Evolutionary conservation across 1,140 invertebrate genomes (phyloP), one percentile per base, ranked within the genome.

Genomic region (Agrypnia vestita): DNA sequence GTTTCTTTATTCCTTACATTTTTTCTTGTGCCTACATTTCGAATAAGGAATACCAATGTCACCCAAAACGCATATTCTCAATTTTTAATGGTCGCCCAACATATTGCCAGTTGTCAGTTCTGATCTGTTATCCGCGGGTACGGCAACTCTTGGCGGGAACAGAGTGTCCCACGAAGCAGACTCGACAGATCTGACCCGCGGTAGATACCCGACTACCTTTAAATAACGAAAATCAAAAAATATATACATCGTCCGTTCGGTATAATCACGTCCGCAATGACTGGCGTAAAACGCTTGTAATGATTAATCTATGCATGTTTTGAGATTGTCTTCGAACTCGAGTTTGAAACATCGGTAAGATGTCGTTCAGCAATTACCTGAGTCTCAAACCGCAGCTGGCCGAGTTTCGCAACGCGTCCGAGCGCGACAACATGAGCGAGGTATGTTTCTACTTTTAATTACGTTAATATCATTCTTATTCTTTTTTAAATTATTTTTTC

Each of bases 371-470:
- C 51, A 89, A 88, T 80, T 88, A 86, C 85, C 86, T 90, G 86
- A 86, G 85, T 55, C 84, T 87, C 43, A 90, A 89, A 86, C 86
- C 88, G 21, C 88, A 89, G 84, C 85, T 90, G 85, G 85, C 87
- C 35, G 88, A 90, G 84, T 87, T 90, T 81, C 87, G 88, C 85
- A 84, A 80, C 69, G 86, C 84, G 84, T 85, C 87, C 15, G 89
- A 90, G 78, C 88, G 87, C 82, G 89, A 90, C 84, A 87, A 87
- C 43, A 79, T 87, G 82, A 90, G 89, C 79, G 89, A 90, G 87
- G 89, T 90, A 84, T 49, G 46, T 51, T n/a, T n/a, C n/a, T n/a
- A n/a, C n/a, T n/a, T n/a, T n/a, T n/a, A 49, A 3, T 76, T 46
- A 21, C 19, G 64, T 62, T 12, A 61, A 62, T 64, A 10, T 17